A percentile compares a stretch with the other conserved stretches of the same genome.
These are phyloP conservation scores for Taphrorychus bicolor DNA, from an alignment of 2,888 invertebrate species.

Conservation along the genomic window DNA sequence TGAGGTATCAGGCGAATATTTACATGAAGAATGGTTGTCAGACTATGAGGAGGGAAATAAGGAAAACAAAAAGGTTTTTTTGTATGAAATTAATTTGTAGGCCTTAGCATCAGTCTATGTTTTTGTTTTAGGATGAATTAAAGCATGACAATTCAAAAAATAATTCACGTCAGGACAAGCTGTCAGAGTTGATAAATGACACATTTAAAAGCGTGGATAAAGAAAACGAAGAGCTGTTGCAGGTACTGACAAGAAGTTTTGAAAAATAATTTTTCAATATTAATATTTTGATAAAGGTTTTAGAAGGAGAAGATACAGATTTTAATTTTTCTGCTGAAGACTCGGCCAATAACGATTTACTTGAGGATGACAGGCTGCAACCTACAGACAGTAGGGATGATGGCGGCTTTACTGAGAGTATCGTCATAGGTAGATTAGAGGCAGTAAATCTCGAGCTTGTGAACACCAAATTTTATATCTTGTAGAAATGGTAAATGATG, in stretches of 20 bases:
- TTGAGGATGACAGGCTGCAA: neutral
- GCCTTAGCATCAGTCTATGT: neutral
- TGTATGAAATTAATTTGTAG: neutral
- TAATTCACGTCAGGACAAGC: neutral
- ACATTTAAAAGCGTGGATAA: conserved; percentile 27
- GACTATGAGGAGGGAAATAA: conserved; percentile 24
- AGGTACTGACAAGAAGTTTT: conserved; percentile 13
- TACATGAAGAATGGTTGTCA: conserved; percentile 29
- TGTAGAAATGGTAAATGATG: conserved; percentile 30
- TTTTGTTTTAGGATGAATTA: neutral
- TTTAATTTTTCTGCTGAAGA: too few species aligned
- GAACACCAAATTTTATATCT: neutral
- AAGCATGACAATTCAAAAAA: neutral
- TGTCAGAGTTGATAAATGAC: conserved; percentile 3
- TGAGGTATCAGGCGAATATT: conserved; percentile 29
- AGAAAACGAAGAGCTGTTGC: conserved; percentile 44
- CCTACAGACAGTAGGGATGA: too few species aligned
- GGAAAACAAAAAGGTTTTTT: conserved; percentile 11
- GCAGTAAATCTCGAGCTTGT: neutral
- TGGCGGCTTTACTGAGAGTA: conserved; percentile 28
- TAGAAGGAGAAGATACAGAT: conserved; percentile 40
- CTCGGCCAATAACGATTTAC: neutral
- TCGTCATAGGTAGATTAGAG: conserved; percentile 23
- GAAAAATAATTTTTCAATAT: neutral
- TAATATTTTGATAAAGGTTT: conserved; percentile 11